Percentiles rank a stretch among this genome's conserved stretches.
Conservation (phyloP, 2,888 invertebrate species). For the Xestoiulus laeticollis region DNA sequence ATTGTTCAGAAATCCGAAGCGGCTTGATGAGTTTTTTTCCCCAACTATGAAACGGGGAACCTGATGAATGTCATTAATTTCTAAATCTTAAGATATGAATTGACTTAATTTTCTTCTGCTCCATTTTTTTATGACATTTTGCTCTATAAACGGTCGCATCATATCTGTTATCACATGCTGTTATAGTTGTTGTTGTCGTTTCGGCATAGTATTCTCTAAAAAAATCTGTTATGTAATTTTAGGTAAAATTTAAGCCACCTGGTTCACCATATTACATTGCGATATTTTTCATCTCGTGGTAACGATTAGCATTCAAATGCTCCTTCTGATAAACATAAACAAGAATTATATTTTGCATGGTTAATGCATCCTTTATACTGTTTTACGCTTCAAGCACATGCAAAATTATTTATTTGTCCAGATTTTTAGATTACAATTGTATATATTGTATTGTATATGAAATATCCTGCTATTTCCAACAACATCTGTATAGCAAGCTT, state of each 20-base stretch:
- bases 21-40: conserved; percentile 4
- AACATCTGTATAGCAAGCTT: no score
- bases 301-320: conserved; percentile 9
- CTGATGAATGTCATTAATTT: conserved; percentile 34
- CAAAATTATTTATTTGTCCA: background rate
- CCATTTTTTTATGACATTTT: background rate
- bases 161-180: background rate
- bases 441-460: background rate
- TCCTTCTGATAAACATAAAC: background rate
- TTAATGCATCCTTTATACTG: background rate
- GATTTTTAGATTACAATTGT: background rate
- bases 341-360: background rate
- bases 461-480: background rate
- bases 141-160: background rate
- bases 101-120: conserved; percentile 18
- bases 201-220: background rate
- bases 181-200: conserved; percentile 12
- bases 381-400: background rate
- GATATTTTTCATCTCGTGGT: no score
- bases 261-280: background rate
- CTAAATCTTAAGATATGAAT: background rate
- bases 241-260: background rate
- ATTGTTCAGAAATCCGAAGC: background rate
- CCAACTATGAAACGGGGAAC: background rate
- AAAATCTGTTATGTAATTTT: background rate